Evolutionary conservation across 2,888 invertebrate genomes (phyloP).

Genomic region (Notodonta ziczac): DNA sequence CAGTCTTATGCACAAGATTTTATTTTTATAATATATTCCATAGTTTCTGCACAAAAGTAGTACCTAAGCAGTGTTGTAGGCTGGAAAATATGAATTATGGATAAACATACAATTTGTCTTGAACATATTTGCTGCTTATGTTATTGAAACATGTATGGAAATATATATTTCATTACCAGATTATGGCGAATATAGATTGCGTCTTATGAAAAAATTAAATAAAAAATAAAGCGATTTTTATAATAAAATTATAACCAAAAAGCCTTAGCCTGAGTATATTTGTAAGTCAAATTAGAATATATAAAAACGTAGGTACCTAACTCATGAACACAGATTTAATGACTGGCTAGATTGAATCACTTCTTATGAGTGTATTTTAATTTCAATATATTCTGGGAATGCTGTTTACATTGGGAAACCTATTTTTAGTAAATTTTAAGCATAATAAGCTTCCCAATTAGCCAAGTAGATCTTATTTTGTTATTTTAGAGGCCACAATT

Average conservation of each 20-base stretch:
- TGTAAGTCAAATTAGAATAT: too few species aligned
- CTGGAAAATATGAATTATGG: conserved; percentile 70
- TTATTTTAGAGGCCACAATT: conserved; percentile 70
- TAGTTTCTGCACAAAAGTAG: conserved; percentile 60
- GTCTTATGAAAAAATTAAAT: too few species aligned
- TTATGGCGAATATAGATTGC: conserved; percentile 8
- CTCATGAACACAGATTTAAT: background rate
- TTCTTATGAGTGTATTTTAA: background rate
- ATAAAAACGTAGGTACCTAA: background rate
- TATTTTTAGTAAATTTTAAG: conserved; percentile 28
- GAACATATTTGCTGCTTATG: conserved; percentile 30
- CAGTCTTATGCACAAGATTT: conserved; percentile 27
- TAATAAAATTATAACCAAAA: too few species aligned
- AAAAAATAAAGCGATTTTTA: too few species aligned
- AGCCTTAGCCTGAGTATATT: too few species aligned
- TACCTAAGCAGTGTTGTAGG: conserved; percentile 81
- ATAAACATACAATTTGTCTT: conserved; percentile 38
- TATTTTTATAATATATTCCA: conserved; percentile 30
- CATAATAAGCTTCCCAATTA: conserved; percentile 59
- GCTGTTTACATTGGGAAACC: background rate
- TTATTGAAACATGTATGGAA: conserved; percentile 26
- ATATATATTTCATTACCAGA: conserved; percentile 23
- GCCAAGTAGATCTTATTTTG: conserved; percentile 55
- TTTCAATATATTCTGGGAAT: conserved; percentile 26
- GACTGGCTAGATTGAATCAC: background rate